Percentiles rank a stretch among this genome's conserved stretches.
Conservation (phyloP, 53 echinoderm and acorn worm species). For the Arbacia lixula region DNA sequence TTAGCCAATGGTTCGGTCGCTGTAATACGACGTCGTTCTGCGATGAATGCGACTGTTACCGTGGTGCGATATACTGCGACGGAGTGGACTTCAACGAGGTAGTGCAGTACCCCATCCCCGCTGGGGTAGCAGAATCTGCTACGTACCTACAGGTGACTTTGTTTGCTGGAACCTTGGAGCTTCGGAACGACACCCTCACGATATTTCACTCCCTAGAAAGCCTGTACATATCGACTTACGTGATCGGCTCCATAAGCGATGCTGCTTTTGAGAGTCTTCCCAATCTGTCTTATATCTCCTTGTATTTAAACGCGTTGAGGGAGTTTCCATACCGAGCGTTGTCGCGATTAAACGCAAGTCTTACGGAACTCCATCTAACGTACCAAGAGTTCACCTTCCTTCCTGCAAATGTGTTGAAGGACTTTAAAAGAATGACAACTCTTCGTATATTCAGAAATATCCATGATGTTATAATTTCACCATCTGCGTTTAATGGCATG, state of each 20-base stretch:
- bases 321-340: not conserved
- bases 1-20: no score
- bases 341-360: not conserved
- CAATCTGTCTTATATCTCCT: not conserved
- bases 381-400: not conserved
- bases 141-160: not conserved
- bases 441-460: not conserved
- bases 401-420: not conserved
- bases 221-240: not conserved
- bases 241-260: not conserved
- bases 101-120: not conserved
- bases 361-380: not conserved
- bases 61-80: not conserved
- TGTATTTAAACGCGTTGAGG: not conserved
- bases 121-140: not conserved
- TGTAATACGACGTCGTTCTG: slow-evolving; percentile 5
- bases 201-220: not conserved
- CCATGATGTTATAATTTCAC: not conserved
- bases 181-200: slow-evolving; percentile 2
- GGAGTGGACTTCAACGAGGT: not conserved
- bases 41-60: slow-evolving; percentile 15
- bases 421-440: not conserved
- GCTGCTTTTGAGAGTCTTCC: not conserved
- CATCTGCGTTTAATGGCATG: not conserved
- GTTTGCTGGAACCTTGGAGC: not conserved